phyloP scores from a whole-genome alignment of 2,113 vertebrate genomes.

The Hemibagrus wyckioides region DNA sequence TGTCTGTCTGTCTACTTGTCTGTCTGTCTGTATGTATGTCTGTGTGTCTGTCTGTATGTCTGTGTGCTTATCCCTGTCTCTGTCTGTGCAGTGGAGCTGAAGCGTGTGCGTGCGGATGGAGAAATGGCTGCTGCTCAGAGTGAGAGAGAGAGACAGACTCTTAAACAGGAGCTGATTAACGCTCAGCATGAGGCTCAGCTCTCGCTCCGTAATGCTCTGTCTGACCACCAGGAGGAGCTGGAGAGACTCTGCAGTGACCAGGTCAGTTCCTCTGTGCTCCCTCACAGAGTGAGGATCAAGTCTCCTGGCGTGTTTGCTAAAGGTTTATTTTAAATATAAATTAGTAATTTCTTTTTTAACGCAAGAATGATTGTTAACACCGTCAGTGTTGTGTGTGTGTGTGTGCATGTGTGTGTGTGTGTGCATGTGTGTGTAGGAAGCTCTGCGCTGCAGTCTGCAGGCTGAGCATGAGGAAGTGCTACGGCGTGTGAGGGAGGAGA shows the following conservation, averaged over 20 bases:
- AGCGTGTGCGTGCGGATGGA: slow-evolving; percentile 68
- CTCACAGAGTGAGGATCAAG: not conserved
- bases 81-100: slow-evolving; percentile 74
- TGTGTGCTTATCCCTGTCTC: not conserved
- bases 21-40: not conserved
- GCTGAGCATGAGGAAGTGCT: slow-evolving; percentile 72
- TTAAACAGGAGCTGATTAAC: slow-evolving; percentile 70
- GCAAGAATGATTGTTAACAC: not conserved
- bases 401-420: not conserved
- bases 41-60: not conserved
- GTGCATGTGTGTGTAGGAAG: slow-evolving; percentile 72
- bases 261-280: slow-evolving; percentile 61
- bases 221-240: slow-evolving; percentile 78
- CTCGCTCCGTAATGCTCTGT: slow-evolving; percentile 71
- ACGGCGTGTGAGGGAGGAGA: slow-evolving; percentile 72
- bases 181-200: slow-evolving; percentile 77
- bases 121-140: slow-evolving; percentile 63
- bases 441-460: slow-evolving; percentile 74
- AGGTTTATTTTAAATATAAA: no score
- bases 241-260: slow-evolving; percentile 80
- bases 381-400: not conserved
- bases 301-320: no score
- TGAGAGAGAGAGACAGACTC: slow-evolving; percentile 75
- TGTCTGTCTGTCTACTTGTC: not conserved
- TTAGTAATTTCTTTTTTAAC: not conserved